Conservation (phyloP, 1,140 invertebrate genomes). For the Microplitis demolitor region DNA sequence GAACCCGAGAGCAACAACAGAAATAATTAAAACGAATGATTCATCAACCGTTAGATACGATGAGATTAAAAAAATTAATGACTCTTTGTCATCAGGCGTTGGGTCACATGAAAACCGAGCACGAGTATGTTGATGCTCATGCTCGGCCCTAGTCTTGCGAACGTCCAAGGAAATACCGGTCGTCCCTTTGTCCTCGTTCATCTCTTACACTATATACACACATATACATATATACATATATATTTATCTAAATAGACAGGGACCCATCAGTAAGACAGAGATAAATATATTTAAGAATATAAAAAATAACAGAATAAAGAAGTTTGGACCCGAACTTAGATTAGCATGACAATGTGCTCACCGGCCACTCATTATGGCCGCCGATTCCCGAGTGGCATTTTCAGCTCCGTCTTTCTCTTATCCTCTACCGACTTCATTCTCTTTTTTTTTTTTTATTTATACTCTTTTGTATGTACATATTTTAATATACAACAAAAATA, state of each 20-base stretch:
- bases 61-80: constrained; percentile 27
- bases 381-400: constrained; percentile 40
- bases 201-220: constrained; percentile 34
- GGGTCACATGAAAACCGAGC: not conserved
- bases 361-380: constrained; percentile 55
- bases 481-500: too few species aligned
- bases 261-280: not conserved
- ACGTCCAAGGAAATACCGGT: constrained; percentile 35
- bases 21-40: constrained; percentile 24
- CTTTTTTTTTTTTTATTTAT: constrained; percentile 3
- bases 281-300: not conserved
- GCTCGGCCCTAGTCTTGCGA: not conserved
- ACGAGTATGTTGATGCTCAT: too few species aligned
- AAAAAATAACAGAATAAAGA: constrained; percentile 29
- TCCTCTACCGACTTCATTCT: not conserved
- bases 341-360: constrained; percentile 58
- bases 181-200: constrained; percentile 45
- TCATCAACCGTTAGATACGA: constrained; percentile 15
- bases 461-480: not conserved
- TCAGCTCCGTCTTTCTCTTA: constrained; percentile 10
- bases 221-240: too few species aligned
- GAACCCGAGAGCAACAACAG: not conserved
- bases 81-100: constrained; percentile 22
- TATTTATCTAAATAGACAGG: constrained; percentile 19
- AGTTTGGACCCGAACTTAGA: constrained; percentile 40